phyloP scores from a whole-genome alignment of 2,888 invertebrate species.

The Chrysolina americana region DNA sequence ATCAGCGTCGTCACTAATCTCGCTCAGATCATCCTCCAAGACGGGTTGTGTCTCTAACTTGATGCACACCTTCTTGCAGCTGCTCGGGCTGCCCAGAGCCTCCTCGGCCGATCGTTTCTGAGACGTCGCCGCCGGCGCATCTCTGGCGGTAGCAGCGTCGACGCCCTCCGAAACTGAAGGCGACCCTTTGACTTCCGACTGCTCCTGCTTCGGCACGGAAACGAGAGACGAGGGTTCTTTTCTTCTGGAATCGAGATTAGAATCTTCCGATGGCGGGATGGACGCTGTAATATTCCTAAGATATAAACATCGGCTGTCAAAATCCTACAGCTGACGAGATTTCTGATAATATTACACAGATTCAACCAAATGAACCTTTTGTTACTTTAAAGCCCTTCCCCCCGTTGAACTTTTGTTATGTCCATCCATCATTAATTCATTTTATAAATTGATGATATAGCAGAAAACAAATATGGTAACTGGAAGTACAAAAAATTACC shows the following conservation, averaged over 20 bases:
- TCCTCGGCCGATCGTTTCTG: conserved; percentile 40
- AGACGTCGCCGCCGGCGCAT: not conserved
- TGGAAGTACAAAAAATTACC: too few relatives aligned
- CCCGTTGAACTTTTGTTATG: too few relatives aligned
- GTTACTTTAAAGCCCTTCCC: too few relatives aligned
- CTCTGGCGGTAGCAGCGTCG: not conserved
- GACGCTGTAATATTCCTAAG: not conserved
- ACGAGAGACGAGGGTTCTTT: conserved; percentile 45
- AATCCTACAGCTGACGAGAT: not conserved
- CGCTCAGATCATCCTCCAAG: conserved; percentile 83
- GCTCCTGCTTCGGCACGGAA: not conserved
- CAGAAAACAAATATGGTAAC: too few relatives aligned
- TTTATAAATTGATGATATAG: too few relatives aligned
- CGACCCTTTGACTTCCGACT: conserved; percentile 30
- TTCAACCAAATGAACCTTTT: too few relatives aligned
- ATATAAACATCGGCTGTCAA: not conserved
- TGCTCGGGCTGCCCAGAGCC: conserved; percentile 56
- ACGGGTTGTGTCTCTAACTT: conserved; percentile 52
- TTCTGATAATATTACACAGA: not conserved
- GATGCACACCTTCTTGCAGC: conserved; percentile 69
- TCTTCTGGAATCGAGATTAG: conserved; percentile 52
- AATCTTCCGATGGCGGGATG: conserved; percentile 49
- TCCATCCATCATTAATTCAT: too few relatives aligned
- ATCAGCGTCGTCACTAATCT: conserved; percentile 91
- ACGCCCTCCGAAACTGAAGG: conserved; percentile 4